Evolutionary conservation across 2,113 vertebrate species (phyloP).

Genomic region (Crotalus helleri): DNA sequence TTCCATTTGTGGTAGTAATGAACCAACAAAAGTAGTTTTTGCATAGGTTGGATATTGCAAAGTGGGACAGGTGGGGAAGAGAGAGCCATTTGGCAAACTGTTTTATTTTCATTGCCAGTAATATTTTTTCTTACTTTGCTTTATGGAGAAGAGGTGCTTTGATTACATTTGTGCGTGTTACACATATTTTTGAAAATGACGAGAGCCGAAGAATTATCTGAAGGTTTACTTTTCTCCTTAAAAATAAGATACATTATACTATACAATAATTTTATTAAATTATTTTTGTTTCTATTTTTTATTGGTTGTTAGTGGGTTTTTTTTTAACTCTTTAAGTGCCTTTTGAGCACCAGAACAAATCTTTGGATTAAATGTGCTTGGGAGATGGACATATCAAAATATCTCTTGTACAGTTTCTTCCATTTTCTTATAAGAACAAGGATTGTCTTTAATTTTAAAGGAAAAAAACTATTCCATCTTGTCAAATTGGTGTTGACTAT

Average conservation of each 20-base stretch:
- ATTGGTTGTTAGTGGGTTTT: conserved; percentile 60
- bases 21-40: conserved; percentile 57
- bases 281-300: conserved; percentile 65
- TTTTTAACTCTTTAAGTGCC: conserved; percentile 72
- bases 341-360: conserved; percentile 74
- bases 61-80: conserved; percentile 10
- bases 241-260: conserved; percentile 61
- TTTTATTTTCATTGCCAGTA: conserved; percentile 39
- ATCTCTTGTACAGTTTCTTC: conserved; percentile 42
- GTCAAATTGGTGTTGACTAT: conserved; percentile 52
- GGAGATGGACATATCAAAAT: conserved; percentile 33
- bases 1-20: conserved; percentile 49
- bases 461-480: conserved; percentile 28
- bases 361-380: conserved; percentile 53
- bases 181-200: conserved; percentile 46
- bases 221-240: conserved; percentile 34
- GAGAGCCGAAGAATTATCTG: conserved; percentile 46
- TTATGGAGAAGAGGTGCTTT: conserved; percentile 53
- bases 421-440: conserved; percentile 16
- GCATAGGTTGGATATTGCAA: background rate
- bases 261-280: conserved; percentile 60
- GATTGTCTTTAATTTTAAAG: conserved; percentile 41
- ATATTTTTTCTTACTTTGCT: conserved; percentile 41
- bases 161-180: conserved; percentile 18
- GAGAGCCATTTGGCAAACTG: conserved; percentile 58